Base-by-base conservation (phyloP, 92 coral and sea anemone species). In the Nematostella vectensis region DNA sequence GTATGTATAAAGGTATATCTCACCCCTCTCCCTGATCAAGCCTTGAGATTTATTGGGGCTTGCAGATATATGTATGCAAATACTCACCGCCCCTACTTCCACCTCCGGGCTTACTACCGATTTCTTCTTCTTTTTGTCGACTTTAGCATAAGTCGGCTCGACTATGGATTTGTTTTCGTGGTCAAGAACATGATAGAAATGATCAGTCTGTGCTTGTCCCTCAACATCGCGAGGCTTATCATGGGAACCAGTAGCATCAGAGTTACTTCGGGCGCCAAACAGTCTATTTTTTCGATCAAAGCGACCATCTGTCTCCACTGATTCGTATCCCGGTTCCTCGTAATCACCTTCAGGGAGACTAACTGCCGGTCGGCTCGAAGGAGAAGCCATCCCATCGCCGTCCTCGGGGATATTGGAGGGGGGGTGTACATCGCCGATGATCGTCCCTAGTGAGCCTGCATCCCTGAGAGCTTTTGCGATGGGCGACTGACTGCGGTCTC, bases 401-500 rank as follows among this genome's bases (percentile, higher is more conserved):
- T 25, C 29, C 43, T 61, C 77, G 22, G 56, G 31, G 23, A 26
- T 30, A 17, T 70, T 61, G 29, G 45, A 50, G 22, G 77, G 53
- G 20, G 68, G 45, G 50, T 68, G 31, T 27, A 80, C 47, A 50
- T 75, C 82, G 6, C 94, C 98, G 2, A 82, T 47, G 23, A 76
- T 83, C 39, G 81, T 77, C 2, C 96, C 98, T 29, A 91, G 28
- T 38, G 69, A 77, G n/a, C 98, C 98, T 42, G 89, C 88, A 27
- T 77, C 83, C 4, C 98, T 83, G 9, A 87, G 47, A 4, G 95
- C 96, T 25, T 75, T 68, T 17, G 82, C 78, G 54, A 88, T 26
- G 8, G 96, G 84, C 8, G 91, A 71, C 1, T 78, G 79, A 3
- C 93, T 55, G 36, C 77, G 70, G 15, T 69, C 51, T 6, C 8